These are phyloP conservation scores for Furnarius figulus DNA, from an alignment of 2,113 vertebrate genomes.

Conservation along the genomic window DNA sequence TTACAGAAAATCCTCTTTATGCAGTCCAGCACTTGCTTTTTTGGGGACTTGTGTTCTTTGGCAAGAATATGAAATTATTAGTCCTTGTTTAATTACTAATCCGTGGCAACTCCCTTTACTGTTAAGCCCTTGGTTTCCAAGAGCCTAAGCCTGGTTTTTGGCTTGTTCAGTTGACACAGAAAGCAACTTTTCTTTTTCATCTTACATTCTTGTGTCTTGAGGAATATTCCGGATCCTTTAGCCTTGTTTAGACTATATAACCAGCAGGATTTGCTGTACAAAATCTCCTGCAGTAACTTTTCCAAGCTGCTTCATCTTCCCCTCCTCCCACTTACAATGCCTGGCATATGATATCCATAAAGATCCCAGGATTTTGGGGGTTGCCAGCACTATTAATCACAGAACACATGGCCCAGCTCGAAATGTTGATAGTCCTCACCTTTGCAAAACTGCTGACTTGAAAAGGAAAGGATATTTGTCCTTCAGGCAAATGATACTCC, in stretches of 20 bases:
- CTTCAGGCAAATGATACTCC: constrained; percentile 15
- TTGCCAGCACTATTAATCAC: neutral
- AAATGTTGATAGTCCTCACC: neutral
- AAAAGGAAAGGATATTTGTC: constrained; percentile 28
- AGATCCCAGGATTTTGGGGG: neutral
- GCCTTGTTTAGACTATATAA: neutral
- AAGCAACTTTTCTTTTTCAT: neutral
- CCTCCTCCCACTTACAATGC: neutral
- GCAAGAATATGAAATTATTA: neutral
- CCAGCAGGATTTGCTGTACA: neutral
- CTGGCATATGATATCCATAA: neutral
- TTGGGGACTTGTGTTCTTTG: neutral
- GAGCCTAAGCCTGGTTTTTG: neutral
- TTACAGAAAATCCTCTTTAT: neutral
- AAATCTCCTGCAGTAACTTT: neutral
- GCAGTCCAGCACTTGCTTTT: neutral
- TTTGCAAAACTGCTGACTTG: neutral
- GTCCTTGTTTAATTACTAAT: constrained; percentile 16
- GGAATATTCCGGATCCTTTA: neutral
- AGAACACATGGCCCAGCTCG: neutral
- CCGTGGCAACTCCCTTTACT: neutral
- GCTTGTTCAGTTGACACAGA: neutral
- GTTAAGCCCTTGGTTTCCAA: neutral
- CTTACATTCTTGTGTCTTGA: neutral
- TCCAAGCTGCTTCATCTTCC: neutral